Evolutionary conservation across 2,113 vertebrate species (phyloP).

Genomic region (Plecturocebus donacophilus): DNA sequence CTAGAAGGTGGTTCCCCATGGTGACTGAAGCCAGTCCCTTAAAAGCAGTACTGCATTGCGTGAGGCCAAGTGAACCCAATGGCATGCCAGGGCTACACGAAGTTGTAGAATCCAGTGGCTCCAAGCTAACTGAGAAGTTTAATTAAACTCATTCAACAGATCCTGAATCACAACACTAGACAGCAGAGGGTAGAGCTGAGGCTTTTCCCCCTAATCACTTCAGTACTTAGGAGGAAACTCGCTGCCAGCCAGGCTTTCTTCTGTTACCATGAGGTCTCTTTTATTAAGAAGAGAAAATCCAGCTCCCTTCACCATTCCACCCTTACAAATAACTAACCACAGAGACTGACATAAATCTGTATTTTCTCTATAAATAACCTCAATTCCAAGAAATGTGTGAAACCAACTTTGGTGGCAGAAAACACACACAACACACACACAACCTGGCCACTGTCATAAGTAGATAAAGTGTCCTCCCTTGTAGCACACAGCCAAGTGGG

Average conservation of each 20-base stretch:
- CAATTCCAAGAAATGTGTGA: conserved; percentile 36
- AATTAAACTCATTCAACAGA: conserved; percentile 52
- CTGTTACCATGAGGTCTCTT: not conserved
- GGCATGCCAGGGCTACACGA: not conserved
- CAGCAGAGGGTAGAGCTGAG: not conserved
- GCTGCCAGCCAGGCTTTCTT: not conserved
- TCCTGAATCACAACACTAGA: conserved; percentile 9
- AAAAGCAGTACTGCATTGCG: not conserved
- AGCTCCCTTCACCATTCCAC: not conserved
- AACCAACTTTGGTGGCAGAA: not conserved
- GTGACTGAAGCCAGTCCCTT: not conserved
- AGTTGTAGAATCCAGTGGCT: not conserved
- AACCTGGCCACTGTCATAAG: not conserved
- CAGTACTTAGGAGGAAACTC: not conserved
- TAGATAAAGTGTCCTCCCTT: not conserved
- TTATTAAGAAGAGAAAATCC: not conserved
- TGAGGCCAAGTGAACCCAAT: not conserved
- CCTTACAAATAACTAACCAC: not conserved
- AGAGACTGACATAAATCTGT: conserved; percentile 13
- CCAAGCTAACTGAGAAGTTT: conserved; percentile 49
- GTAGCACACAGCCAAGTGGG: not conserved
- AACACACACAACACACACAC: not conserved
- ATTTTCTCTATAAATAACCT: conserved; percentile 38
- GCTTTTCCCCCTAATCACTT: not conserved
- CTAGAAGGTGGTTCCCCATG: not conserved